Evolutionary conservation across 2,113 vertebrate genomes (phyloP), one percentile per base, ranked within the genome.

Genomic region (Tiliqua scincoides): DNA sequence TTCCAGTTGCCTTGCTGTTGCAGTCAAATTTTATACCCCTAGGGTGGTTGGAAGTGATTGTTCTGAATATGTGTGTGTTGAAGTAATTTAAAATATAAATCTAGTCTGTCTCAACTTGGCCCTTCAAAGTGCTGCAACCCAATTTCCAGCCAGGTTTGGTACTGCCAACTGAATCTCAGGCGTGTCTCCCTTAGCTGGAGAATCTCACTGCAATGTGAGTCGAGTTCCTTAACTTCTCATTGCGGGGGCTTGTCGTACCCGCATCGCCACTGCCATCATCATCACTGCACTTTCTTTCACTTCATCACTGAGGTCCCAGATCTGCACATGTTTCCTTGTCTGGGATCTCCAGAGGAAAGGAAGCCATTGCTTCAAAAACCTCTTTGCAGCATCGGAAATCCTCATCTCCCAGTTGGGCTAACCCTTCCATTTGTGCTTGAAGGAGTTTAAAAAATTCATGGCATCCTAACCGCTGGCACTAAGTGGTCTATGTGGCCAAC

Each of bases 381-480:
- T 78, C 89, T 70, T 80, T 80, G 91, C 94, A 91, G 92, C 52
- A 0, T 91, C 17, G 84, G 93, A 94, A 94, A 94, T 93, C 93
- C 93, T 72, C 32, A 0, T 89, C 86, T 91, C 88, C 86, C 92
- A 91, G 74, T 43, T 88, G 40, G 89, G 90, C 85, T 2, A 91
- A 82, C 86, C 76, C 65, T 84, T 95, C 94, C 91, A 90, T 92
- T 92, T 91, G 90, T 73, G 92, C 92, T 93, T 89, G 91, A 87
- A 92, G 88, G 91, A 92, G 87, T 94, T 95, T 93, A 93, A 93
- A 78, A 95, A 93, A 94, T 95, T 93, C 91, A 93, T 93, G 85
- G 91, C 93, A 92, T 92, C 87, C 91, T 93, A 89, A 48, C 88
- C 1, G 7, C 10, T 0, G 67, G 74, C 92, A 86, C 43, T 10